phyloP scores from a whole-genome alignment of 2,888 invertebrate genomes.

The Tenthredo distinguenda region DNA sequence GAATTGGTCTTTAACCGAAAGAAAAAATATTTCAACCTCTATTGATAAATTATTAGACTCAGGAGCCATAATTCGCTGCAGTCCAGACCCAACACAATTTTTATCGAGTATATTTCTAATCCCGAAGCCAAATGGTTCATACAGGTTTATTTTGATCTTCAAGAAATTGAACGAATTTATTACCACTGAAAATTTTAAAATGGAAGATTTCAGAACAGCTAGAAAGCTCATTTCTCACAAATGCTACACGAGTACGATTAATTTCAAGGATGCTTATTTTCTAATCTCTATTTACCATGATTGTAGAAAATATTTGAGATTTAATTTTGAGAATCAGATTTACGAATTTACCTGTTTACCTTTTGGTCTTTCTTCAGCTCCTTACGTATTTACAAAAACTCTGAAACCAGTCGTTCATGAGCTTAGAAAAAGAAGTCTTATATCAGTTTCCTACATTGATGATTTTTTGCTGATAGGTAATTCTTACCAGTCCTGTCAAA shows the following conservation, averaged over 20 bases:
- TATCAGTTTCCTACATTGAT: conserved; percentile 7
- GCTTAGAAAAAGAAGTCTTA: background rate
- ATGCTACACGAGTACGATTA: conserved; percentile 53
- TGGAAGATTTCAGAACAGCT: conserved; percentile 59
- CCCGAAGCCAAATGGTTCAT: conserved; percentile 54
- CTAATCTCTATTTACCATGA: conserved; percentile 52
- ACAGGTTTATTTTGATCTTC: conserved; percentile 57
- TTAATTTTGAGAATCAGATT: conserved; percentile 47
- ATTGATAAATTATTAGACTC: conserved; percentile 39
- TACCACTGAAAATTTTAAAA: conserved; percentile 57
- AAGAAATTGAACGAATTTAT: conserved; percentile 59
- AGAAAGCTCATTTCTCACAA: conserved; percentile 53
- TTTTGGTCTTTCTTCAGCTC: conserved; percentile 54
- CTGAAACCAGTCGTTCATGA: background rate
- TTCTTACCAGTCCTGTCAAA: background rate
- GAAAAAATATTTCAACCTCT: background rate
- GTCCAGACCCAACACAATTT: conserved; percentile 46
- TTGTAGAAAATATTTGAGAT: conserved; percentile 56
- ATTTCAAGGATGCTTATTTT: conserved; percentile 55
- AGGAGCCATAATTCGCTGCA: conserved; percentile 51
- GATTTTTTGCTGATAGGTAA: conserved; percentile 19
- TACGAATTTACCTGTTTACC: conserved; percentile 55
- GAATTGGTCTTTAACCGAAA: background rate
- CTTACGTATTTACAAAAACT: conserved; percentile 43
- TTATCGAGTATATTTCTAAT: conserved; percentile 56